Evolutionary conservation across 2,797 vertebrate genomes (phyloP).

Genomic region (Sebastes nivosus): DNA sequence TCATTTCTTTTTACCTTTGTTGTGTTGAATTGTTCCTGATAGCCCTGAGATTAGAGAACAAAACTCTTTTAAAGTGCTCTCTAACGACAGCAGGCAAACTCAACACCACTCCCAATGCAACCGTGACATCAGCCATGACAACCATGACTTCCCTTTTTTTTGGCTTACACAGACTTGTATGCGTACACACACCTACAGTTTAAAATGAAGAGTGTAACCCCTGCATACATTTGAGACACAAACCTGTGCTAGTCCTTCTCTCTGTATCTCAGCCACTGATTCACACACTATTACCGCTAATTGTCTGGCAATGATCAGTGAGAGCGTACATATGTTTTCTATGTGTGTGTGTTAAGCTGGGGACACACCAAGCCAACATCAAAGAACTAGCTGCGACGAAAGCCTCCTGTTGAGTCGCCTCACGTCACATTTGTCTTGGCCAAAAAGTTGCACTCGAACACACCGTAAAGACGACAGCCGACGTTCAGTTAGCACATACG

Average conservation of each 20-base stretch:
- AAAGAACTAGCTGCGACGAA: too few species aligned
- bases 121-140: conserved; percentile 50
- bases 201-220: background rate
- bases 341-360: background rate
- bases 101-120: conserved; percentile 5
- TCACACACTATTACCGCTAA: background rate
- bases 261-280: background rate
- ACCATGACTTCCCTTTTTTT: conserved; percentile 44
- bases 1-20: background rate
- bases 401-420: fast-evolving
- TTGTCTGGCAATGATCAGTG: background rate
- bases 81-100: conserved; percentile 20
- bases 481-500: too few species aligned
- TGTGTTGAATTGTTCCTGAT: conserved; percentile 25
- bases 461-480: too few species aligned
- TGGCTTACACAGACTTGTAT: background rate
- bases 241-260: background rate
- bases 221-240: conserved; percentile 11
- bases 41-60: conserved; percentile 37
- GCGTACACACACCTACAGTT: conserved; percentile 24
- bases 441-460: too few species aligned
- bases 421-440: too few species aligned
- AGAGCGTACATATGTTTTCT: background rate
- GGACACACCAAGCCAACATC: too few species aligned
- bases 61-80: conserved; percentile 39